Conservation (phyloP, 2,888 invertebrate genomes). For the Orthosia gothica region DNA sequence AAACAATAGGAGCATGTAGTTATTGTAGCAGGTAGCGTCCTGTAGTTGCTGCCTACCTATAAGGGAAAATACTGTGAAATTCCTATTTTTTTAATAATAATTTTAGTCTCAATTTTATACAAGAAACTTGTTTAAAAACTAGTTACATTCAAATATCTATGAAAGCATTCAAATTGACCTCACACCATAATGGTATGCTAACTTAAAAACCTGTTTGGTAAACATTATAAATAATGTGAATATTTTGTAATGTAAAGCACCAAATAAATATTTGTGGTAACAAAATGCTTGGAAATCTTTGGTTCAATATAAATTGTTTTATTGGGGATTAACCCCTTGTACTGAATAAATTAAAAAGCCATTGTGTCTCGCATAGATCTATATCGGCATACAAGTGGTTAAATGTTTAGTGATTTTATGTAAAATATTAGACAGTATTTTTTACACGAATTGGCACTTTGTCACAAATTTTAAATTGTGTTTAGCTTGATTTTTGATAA, state of each 20-base stretch:
- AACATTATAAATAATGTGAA: conserved; percentile 3
- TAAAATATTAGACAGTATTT: too few species aligned
- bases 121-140: conserved; percentile 1
- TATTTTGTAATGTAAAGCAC: background rate
- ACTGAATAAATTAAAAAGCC: too few species aligned
- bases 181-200: conserved; percentile 13
- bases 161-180: conserved; percentile 25
- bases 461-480: too few species aligned
- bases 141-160: conserved; percentile 20
- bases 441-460: background rate
- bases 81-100: background rate
- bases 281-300: background rate
- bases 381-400: too few species aligned
- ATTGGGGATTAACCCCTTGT: too few species aligned
- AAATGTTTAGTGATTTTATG: fast-evolving
- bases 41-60: too few species aligned
- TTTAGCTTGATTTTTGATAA: background rate
- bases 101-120: background rate
- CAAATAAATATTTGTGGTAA: background rate
- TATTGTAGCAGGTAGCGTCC: too few species aligned
- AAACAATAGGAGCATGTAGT: too few species aligned
- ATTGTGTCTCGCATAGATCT: too few species aligned
- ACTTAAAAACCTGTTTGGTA: conserved; percentile 42
- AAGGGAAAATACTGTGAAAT: too few species aligned
- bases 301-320: background rate